Conservation (phyloP, 2,888 invertebrate genomes). For the Megalurothrips usitatus region DNA sequence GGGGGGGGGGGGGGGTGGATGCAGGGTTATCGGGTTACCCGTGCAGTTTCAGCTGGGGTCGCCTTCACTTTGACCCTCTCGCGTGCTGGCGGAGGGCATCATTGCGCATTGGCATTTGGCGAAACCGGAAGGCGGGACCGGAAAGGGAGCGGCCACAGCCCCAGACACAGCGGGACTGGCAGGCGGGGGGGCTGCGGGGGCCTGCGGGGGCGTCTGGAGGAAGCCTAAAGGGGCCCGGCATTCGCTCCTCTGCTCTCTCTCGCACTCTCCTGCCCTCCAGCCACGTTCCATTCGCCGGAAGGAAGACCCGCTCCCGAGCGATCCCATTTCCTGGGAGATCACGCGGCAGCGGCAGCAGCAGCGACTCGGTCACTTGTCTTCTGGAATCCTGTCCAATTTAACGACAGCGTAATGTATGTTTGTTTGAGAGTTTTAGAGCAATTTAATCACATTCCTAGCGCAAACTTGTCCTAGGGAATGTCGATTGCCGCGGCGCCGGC, state of each 20-base stretch:
- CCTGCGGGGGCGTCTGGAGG: too few relatives aligned
- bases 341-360: not conserved
- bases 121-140: too few relatives aligned
- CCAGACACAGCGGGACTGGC: too few relatives aligned
- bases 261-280: not conserved
- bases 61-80: too few relatives aligned
- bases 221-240: too few relatives aligned
- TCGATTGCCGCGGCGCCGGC: conserved; percentile 12
- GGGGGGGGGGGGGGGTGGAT: too few relatives aligned
- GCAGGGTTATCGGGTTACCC: too few relatives aligned
- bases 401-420: conserved; percentile 25
- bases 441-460: conserved; percentile 25
- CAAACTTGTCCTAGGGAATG: conserved; percentile 22
- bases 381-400: conserved; percentile 22
- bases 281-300: not conserved
- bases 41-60: too few relatives aligned
- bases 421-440: conserved; percentile 26
- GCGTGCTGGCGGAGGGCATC: too few relatives aligned
- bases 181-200: too few relatives aligned
- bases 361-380: conserved; percentile 21
- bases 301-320: not conserved
- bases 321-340: conserved; percentile 17
- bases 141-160: too few relatives aligned
- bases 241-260: not conserved
- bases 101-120: too few relatives aligned